These are phyloP conservation scores for Leucoma salicis DNA, from an alignment of 2,888 invertebrate species.

Conservation along the genomic window DNA sequence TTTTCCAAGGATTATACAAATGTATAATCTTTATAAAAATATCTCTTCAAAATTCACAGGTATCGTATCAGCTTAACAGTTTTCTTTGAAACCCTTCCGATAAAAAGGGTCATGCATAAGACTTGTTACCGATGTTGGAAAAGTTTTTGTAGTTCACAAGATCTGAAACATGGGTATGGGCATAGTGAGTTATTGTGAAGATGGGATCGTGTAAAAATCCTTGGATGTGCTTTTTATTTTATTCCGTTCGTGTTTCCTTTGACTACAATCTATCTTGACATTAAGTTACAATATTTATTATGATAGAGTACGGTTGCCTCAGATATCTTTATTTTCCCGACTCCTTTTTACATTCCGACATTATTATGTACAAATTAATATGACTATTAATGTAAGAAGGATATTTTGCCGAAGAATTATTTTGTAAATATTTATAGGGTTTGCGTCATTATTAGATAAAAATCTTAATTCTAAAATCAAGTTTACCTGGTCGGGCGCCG, in stretches of 20 bases:
- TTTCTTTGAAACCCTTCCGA: constrained; percentile 26
- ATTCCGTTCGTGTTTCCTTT: background rate
- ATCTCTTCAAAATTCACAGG: constrained; percentile 27
- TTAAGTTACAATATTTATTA: background rate
- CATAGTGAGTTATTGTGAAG: background rate
- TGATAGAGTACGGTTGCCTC: background rate
- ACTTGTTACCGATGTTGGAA: constrained; percentile 7
- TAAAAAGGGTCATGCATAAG: constrained; percentile 24
- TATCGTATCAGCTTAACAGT: constrained; percentile 30
- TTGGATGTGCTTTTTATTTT: background rate
- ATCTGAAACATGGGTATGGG: background rate
- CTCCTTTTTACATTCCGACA: no score
- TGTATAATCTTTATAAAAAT: background rate
- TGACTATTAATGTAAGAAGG: no score
- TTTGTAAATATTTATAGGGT: no score
- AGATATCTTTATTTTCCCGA: no score
- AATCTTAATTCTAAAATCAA: no score
- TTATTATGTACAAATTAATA: no score
- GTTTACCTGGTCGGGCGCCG: no score
- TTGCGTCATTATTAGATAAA: no score
- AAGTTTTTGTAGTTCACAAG: constrained; percentile 19
- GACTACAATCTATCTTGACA: background rate
- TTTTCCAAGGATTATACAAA: background rate
- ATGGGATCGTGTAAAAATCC: background rate
- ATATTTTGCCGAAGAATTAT: no score